Percentiles rank a stretch among this genome's conserved stretches.
Conservation (phyloP, 2,888 invertebrate species). For the Belgica antarctica region DNA sequence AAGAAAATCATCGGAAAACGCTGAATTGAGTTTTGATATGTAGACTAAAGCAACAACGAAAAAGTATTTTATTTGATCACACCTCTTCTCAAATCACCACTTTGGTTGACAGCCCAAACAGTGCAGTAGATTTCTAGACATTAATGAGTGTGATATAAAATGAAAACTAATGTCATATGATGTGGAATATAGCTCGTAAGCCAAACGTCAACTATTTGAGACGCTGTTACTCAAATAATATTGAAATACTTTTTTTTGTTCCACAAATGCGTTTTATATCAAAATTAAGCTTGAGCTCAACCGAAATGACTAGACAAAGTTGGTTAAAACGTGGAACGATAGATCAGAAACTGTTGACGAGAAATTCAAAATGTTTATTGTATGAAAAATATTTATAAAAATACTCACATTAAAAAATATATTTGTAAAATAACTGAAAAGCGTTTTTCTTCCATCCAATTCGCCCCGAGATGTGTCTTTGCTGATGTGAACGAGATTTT, state of each 20-base stretch:
- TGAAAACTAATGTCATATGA: neutral
- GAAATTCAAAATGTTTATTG: conserved; percentile 11
- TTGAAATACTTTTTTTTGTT: conserved; percentile 13
- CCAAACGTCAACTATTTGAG: neutral
- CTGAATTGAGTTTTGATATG: neutral
- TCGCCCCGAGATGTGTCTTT: no score
- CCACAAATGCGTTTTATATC: conserved; percentile 18
- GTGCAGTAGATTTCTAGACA: neutral
- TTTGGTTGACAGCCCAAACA: neutral
- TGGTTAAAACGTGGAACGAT: neutral
- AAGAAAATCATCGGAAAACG: neutral
- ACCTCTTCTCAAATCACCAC: neutral
- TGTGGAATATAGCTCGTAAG: neutral
- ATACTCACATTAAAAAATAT: conserved; percentile 2
- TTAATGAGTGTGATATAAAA: conserved; percentile 24
- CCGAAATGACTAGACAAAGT: neutral
- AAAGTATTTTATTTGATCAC: neutral
- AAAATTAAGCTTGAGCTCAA: neutral
- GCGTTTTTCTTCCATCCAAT: neutral
- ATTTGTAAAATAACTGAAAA: neutral
- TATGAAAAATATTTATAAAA: neutral
- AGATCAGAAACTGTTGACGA: neutral
- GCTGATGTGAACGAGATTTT: no score
- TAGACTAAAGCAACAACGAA: conserved; percentile 11
- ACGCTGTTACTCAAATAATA: neutral